Conservation (phyloP, 1,140 invertebrate genomes). For the Bombus sibiricus region DNA sequence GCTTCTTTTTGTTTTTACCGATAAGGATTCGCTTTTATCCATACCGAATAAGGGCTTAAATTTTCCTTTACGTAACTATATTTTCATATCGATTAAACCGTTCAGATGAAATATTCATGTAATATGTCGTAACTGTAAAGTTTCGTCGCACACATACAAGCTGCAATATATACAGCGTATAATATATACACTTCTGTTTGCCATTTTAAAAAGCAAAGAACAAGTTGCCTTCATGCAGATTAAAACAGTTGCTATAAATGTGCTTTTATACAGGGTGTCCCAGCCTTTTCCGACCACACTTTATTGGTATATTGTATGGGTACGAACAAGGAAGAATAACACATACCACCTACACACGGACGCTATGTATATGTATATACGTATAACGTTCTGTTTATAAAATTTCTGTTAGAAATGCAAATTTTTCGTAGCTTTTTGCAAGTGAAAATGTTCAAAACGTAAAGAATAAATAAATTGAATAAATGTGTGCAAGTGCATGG, state of each 20-base stretch:
- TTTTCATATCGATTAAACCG: background rate
- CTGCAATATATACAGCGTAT: background rate
- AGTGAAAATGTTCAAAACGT: no score
- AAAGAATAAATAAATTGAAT: no score
- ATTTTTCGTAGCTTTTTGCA: no score
- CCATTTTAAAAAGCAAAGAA: background rate
- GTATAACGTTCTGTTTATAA: no score
- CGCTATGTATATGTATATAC: no score
- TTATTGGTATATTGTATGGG: background rate
- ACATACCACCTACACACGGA: no score
- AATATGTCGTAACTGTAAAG: slow-evolving; percentile 32
- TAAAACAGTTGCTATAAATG: background rate
- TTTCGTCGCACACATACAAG: background rate
- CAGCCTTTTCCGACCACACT: background rate
- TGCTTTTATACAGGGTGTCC: background rate
- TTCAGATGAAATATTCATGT: slow-evolving; percentile 43
- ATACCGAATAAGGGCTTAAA: slow-evolving; percentile 9
- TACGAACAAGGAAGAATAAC: no score
- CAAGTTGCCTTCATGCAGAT: background rate
- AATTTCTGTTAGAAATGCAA: no score
- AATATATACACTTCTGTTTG: background rate
- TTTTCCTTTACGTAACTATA: slow-evolving; percentile 3
- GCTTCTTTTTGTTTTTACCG: background rate
- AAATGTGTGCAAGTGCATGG: no score
- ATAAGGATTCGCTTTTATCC: slow-evolving; percentile 12